phyloP scores from a whole-genome alignment of 2,113 vertebrate species.

The Odobenus rosmarus region DNA sequence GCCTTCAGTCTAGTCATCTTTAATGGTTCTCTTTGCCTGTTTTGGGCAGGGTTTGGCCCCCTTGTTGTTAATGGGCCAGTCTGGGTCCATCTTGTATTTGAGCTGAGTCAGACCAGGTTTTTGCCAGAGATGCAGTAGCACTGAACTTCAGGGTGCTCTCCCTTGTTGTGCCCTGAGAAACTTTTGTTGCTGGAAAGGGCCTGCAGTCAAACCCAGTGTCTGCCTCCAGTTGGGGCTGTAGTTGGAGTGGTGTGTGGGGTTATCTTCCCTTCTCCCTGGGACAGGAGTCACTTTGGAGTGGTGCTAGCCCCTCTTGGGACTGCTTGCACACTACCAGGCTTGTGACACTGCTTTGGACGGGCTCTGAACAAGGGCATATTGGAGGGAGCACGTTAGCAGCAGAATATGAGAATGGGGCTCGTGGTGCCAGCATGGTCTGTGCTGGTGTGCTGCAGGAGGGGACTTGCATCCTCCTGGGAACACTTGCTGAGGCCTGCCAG shows the following conservation, averaged over 20 bases:
- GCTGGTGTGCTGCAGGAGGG: background rate
- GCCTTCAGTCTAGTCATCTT: background rate
- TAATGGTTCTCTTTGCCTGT: background rate
- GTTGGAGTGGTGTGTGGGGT: background rate
- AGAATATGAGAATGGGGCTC: background rate
- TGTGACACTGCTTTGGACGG: background rate
- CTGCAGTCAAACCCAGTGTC: background rate
- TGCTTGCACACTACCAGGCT: background rate
- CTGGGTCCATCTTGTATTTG: background rate
- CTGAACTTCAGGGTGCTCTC: background rate
- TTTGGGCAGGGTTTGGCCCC: background rate
- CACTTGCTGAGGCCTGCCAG: background rate
- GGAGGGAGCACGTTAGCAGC: background rate
- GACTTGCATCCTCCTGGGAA: background rate
- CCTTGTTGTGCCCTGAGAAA: background rate
- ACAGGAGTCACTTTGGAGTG: background rate
- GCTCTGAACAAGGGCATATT: background rate
- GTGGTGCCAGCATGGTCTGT: background rate
- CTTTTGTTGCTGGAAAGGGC: background rate
- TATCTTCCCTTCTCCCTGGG: background rate
- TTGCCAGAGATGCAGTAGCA: background rate
- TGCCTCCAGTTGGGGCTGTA: background rate
- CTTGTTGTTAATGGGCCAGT: background rate
- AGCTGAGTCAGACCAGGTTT: background rate
- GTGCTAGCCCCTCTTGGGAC: background rate